Conservation (phyloP, 2,113 vertebrate genomes). For the Vombatus ursinus region DNA sequence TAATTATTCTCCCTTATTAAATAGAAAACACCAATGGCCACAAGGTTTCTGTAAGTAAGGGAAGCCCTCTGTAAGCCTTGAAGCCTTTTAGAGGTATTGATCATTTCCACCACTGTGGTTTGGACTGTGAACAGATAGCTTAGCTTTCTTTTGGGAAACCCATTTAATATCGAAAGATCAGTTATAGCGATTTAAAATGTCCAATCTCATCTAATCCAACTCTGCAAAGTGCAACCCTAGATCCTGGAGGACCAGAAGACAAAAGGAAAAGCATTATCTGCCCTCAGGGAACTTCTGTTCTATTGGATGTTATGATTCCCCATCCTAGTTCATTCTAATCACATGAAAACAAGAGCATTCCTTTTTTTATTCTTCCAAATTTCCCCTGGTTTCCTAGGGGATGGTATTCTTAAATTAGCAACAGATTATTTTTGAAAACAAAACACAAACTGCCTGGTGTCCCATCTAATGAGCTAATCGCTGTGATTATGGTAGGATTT, state of each 20-base stretch:
- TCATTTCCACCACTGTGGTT: not conserved
- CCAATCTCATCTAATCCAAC: not conserved
- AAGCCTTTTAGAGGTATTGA: not conserved
- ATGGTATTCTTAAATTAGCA: constrained; percentile 64
- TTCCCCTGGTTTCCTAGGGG: constrained; percentile 27
- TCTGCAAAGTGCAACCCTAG: not conserved
- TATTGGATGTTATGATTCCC: not conserved
- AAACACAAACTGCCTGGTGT: constrained; percentile 55
- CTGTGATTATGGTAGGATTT: constrained; percentile 49
- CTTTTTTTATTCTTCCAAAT: constrained; percentile 43
- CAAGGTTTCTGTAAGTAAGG: not conserved
- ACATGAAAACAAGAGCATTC: constrained; percentile 43
- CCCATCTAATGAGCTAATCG: constrained; percentile 67
- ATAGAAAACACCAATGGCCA: not conserved
- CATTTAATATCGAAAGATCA: not conserved
- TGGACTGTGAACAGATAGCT: not conserved
- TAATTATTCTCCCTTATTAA: not conserved
- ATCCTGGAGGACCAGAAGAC: not conserved
- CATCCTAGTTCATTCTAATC: constrained; percentile 25
- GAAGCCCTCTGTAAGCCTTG: not conserved
- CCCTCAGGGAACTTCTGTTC: not conserved
- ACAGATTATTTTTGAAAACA: constrained; percentile 27
- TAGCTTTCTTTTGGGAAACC: not conserved
- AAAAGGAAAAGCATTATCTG: not conserved
- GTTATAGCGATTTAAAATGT: not conserved